phyloP scores from a whole-genome alignment of 2,797 vertebrate species.

The Leucoraja ocellata region DNA sequence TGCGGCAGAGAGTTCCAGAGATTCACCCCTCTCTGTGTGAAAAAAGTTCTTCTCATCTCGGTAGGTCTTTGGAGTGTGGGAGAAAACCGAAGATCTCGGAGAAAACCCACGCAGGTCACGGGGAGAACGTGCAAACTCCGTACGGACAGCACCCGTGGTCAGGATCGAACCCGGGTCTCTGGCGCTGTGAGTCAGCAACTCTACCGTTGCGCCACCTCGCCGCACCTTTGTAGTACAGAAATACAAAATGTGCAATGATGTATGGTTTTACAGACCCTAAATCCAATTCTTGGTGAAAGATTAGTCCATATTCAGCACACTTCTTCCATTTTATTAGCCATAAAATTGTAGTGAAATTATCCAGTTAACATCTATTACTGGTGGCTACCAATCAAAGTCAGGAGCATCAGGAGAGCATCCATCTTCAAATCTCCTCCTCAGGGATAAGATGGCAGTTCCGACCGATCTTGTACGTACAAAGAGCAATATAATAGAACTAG shows the following conservation, averaged over 20 bases:
- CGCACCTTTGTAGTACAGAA: too few species aligned
- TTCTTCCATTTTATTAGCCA: background rate
- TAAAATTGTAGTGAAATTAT: slow-evolving; percentile 16
- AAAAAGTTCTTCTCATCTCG: too few species aligned
- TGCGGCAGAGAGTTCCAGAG: too few species aligned
- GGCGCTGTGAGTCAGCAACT: too few species aligned
- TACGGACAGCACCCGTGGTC: too few species aligned
- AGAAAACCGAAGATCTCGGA: too few species aligned
- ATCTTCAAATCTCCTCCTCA: background rate
- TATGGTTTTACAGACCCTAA: background rate
- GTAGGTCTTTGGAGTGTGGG: too few species aligned
- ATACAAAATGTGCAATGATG: background rate
- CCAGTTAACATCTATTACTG: background rate
- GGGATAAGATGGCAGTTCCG: slow-evolving; percentile 5
- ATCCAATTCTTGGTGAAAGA: background rate
- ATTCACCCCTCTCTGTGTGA: too few species aligned
- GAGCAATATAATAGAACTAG: background rate
- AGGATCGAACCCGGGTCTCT: too few species aligned
- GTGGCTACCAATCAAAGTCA: slow-evolving; percentile 12
- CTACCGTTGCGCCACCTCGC: too few species aligned
- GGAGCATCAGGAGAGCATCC: background rate
- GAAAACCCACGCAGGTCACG: too few species aligned
- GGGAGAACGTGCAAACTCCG: too few species aligned
- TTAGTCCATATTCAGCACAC: background rate
- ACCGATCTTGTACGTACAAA: background rate